Percentiles rank a stretch among this genome's conserved stretches.
These are phyloP conservation scores for Xiphophorus hellerii DNA, from an alignment of 2,113 vertebrate genomes.

Conservation along the genomic window DNA sequence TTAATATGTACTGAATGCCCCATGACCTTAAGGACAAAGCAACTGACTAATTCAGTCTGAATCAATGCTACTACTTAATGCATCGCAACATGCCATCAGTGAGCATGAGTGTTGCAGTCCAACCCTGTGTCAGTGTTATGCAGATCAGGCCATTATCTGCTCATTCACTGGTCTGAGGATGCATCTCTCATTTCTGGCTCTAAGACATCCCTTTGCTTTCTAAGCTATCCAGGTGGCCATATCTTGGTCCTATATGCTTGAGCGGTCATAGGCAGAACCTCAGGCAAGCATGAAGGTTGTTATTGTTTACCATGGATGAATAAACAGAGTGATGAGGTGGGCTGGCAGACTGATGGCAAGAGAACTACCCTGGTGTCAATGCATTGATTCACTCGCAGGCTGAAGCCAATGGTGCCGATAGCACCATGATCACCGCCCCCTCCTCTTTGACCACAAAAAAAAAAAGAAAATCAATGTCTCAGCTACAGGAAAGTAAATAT, in stretches of 20 bases:
- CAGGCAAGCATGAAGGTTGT: slow-evolving; percentile 53
- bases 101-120: slow-evolving; percentile 51
- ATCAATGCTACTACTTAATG: slow-evolving; percentile 50
- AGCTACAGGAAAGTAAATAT: slow-evolving; percentile 44
- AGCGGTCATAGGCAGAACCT: slow-evolving; percentile 57
- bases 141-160: slow-evolving; percentile 76
- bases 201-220: slow-evolving; percentile 21
- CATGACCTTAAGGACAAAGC: slow-evolving; percentile 38
- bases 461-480: slow-evolving; percentile 35
- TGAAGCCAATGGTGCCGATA: slow-evolving; percentile 56
- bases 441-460: slow-evolving; percentile 11
- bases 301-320: slow-evolving; percentile 71
- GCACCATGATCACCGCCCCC: slow-evolving; percentile 24
- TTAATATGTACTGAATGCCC: slow-evolving; percentile 26
- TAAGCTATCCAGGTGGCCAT: slow-evolving; percentile 28
- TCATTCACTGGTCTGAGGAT: slow-evolving; percentile 55
- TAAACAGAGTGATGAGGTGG: slow-evolving; percentile 71
- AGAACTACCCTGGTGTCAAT: slow-evolving; percentile 50
- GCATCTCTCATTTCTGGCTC: slow-evolving; percentile 33
- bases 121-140: slow-evolving; percentile 70
- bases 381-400: slow-evolving; percentile 60
- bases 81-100: slow-evolving; percentile 59
- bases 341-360: slow-evolving; percentile 60
- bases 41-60: slow-evolving; percentile 47
- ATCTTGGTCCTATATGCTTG: slow-evolving; percentile 31